Conservation (phyloP, 1,140 invertebrate species). For the Megalonaias nervosa region DNA sequence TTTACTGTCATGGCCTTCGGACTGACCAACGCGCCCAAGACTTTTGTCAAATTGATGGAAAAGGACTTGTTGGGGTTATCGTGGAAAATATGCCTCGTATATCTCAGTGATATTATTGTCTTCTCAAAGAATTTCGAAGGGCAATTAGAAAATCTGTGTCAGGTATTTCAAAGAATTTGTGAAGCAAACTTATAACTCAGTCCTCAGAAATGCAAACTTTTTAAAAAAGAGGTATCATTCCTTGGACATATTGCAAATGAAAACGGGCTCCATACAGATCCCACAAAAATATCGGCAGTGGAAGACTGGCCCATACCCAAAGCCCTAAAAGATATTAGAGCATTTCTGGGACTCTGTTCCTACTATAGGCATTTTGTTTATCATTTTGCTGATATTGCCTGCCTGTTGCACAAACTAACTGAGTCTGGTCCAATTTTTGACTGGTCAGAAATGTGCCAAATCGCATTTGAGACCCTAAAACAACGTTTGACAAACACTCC, state of each 20-base stretch:
- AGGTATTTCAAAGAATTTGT: no score
- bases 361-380: slow-evolving; percentile 3
- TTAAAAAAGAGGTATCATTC: not conserved
- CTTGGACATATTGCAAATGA: slow-evolving; percentile 6
- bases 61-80: no score
- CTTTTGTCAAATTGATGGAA: no score
- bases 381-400: not conserved
- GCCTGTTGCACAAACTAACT: not conserved
- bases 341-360: not conserved
- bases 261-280: not conserved
- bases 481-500: slow-evolving; percentile 8
- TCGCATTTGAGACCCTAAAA: slow-evolving; percentile 7
- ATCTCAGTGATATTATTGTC: no score
- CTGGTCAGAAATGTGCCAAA: not conserved
- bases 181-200: no score
- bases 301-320: slow-evolving; percentile 3
- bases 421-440: not conserved
- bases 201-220: not conserved
- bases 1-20: no score
- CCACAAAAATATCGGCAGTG: not conserved
- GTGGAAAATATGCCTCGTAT: no score
- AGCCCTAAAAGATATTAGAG: not conserved
- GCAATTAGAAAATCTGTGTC: no score
- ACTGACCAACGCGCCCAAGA: no score
- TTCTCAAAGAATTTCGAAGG: no score